Percentiles rank a stretch among this genome's conserved stretches.
Evolutionary conservation across 1,140 invertebrate genomes (phyloP).

Genomic region (Drosophila mayri): DNA sequence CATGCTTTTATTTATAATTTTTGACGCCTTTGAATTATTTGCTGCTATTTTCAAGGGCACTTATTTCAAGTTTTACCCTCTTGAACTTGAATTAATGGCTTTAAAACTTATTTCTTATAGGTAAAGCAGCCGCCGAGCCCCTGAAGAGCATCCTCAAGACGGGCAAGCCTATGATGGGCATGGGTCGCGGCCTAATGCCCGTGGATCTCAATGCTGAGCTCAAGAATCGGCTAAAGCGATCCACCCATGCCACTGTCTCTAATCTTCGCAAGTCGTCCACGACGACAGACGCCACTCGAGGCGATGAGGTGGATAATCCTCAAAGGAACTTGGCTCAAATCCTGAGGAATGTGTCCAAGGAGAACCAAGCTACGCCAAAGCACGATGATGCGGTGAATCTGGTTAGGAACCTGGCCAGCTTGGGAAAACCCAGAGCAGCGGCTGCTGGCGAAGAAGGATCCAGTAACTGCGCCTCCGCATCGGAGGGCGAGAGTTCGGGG

Average conservation of each 20-base stretch:
- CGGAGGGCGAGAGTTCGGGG: constrained; percentile 87
- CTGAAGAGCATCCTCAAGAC: constrained; percentile 86
- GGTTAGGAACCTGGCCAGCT: constrained; percentile 70
- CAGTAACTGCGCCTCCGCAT: constrained; percentile 77
- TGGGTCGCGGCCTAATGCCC: constrained; percentile 77
- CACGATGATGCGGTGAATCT: constrained; percentile 79
- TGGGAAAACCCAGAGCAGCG: constrained; percentile 58
- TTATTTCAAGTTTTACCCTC: background rate
- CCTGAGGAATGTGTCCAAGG: constrained; percentile 69
- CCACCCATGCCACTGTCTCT: constrained; percentile 78
- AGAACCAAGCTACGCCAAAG: constrained; percentile 57
- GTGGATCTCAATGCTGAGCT: constrained; percentile 80
- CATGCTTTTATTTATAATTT: constrained; percentile 14
- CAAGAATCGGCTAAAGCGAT: constrained; percentile 79
- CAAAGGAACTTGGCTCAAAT: constrained; percentile 73
- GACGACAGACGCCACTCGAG: constrained; percentile 53
- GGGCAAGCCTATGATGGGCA: constrained; percentile 65
- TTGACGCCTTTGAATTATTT: constrained; percentile 29
- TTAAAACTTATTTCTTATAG: constrained; percentile 10
- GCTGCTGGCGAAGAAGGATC: constrained; percentile 18
- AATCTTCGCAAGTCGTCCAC: constrained; percentile 82
- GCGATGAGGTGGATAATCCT: constrained; percentile 61
- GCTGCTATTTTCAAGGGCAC: background rate
- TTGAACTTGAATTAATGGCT: background rate
- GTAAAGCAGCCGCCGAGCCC: constrained; percentile 43